These are phyloP conservation scores for Cotesia congregata DNA, from an alignment of 2,888 invertebrate genomes.

Conservation along the genomic window DNA sequence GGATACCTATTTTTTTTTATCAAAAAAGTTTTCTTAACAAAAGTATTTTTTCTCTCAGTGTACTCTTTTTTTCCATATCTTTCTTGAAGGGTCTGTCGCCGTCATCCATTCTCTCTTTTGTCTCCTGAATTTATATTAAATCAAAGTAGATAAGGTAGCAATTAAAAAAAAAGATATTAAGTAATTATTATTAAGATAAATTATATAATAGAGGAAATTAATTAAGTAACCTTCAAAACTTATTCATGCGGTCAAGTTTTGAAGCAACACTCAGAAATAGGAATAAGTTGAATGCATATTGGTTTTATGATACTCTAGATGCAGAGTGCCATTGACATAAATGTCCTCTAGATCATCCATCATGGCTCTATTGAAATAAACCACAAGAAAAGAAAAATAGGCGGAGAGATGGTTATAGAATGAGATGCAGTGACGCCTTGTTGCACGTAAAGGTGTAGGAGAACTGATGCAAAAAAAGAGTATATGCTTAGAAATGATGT, in stretches of 20 bases:
- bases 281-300: slow-evolving; percentile 1
- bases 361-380: slow-evolving; percentile 36
- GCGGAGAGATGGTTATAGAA: slow-evolving; percentile 20
- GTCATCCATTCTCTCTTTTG: no score
- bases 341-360: slow-evolving; percentile 43
- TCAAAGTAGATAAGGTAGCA: background rate
- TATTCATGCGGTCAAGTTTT: slow-evolving; percentile 4
- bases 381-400: slow-evolving; percentile 15
- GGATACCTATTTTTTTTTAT: no score
- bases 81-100: no score
- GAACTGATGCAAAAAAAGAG: slow-evolving; percentile 24
- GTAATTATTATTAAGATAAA: background rate
- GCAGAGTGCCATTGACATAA: slow-evolving; percentile 50
- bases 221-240: slow-evolving; percentile 31
- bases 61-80: no score
- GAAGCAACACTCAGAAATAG: background rate
- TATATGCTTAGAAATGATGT: slow-evolving; percentile 5
- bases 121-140: no score
- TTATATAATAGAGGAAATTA: slow-evolving; percentile 18
- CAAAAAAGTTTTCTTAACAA: no score
- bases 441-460: slow-evolving; percentile 24
- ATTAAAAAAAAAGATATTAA: background rate
- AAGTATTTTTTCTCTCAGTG: no score
- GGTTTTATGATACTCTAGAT: slow-evolving; percentile 24
- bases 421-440: background rate